Base-by-base conservation (phyloP, 2,797 vertebrate species). In the Ataeniobius toweri region DNA sequence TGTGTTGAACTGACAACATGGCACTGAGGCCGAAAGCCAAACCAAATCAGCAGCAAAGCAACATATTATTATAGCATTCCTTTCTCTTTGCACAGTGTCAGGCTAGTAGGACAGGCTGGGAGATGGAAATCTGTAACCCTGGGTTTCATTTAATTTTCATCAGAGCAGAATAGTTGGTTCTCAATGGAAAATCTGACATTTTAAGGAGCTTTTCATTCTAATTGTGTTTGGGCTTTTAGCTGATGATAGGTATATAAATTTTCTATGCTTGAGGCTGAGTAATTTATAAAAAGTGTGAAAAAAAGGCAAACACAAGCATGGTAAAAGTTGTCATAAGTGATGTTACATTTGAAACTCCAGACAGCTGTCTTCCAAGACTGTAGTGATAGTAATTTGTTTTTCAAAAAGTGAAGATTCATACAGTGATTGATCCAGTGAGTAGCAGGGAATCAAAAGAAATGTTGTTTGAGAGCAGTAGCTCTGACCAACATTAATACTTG, bases 61-160 rank as follows among this genome's bases (percentile, higher is more conserved):
- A 89, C 88, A 55, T 78, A 75, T 88, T 67, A 88, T 91, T 87
- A 85, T 53, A 59, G 75, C 76, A 74, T 88, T 91, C 83, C 82
- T 83, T 71, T 75, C 46, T 26, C 58, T 13, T 68, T 72, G 41
- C 65, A 78, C 50, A 77, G 65, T 41, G 39, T 44, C 50, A 51
- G 16, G 14, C 22, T 5, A 24, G 22, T 12, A 2, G 2, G 6
- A n/a, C 9, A 6, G 24, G 12, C 10, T 39, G 61, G 31, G 61
- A 68, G 22, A 44, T 24, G 10, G 5, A 44, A 44, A n/a, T 41
- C 9, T 68, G 22, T 24, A 24, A 68, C 39, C 5, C 39, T 68
- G 65, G 31, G 9, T n/a, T 41, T 68, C 36, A n/a, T 44, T 41
- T 36, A 3, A 44, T 10, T 44, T 44, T n/a, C 24, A 24, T 68